Base-by-base conservation (phyloP, 2,113 vertebrate species). In the Vidua macroura region DNA sequence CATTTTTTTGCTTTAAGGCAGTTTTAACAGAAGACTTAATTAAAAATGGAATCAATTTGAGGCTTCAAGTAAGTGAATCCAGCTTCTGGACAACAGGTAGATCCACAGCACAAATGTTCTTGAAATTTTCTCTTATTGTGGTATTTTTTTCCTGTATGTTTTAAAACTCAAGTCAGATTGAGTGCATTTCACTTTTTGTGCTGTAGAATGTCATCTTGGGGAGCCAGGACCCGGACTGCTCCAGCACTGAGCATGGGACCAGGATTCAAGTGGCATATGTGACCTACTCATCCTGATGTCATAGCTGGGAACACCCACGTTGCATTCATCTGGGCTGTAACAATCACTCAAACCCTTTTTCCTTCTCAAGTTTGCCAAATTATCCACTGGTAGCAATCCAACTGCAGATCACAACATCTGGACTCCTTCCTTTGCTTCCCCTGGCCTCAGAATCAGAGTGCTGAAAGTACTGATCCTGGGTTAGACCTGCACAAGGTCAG, bases 141-240 rank as follows among this genome's bases (percentile, higher is more conserved):
- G 8, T 7, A n/a, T 1, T 4, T 44, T 35, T 9, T 17, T 10
- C 11, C 15, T 10, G 8, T 16, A 23, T 21, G 48, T 28, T 72
- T 74, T 20, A 75, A 74, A 56, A 39, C 5, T 22, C 7, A 17
- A 13, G 11, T 43, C 30, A 43, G 39, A 64, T 22, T 46, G 4
- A 37, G 7, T 18, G 30, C 25, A n/a, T 16, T 43, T 43, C 13
- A 15, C 1, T 46, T n/a, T 37, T 8, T 59, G 18, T 52, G 12
- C n/a, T 44, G 15, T 1, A 11, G 2, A 41, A 2, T 14, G 21
- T 10, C 4, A 52, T 23, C 6, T 1, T 10, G 31, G n/a, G 39
- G 59, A 68, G 48, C 17, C 49, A 48, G 51, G 59, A 55, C 27
- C 23, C 7, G 11, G 41, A 33, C 2, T 35, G 41, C 35, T 70